Evolutionary conservation across 2,888 invertebrate genomes (phyloP), one percentile per base, ranked within the genome.

Genomic region (Ichneumoninae sp.): DNA sequence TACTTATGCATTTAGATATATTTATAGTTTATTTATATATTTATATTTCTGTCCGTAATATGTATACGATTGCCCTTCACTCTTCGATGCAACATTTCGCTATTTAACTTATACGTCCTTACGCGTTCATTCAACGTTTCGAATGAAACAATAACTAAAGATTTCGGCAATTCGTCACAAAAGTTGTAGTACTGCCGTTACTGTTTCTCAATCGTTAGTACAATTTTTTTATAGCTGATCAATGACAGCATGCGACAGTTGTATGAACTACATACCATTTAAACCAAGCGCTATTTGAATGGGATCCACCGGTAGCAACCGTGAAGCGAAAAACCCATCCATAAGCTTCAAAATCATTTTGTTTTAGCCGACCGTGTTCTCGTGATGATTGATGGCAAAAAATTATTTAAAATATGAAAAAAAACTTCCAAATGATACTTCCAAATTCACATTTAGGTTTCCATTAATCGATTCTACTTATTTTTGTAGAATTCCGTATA

Each of bases 21-120:
- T 81, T 57, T 71, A 74, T 74, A 73, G 33, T 76, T 66, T 82
- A 86, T 86, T 76, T 86, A 81, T 82, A 85, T 85, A 81, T 83
- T 73, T 66, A 76, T 81, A 86, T 30, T 77, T 65, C 70, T 81
- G 66, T 78, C 75, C 47, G 73, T 75, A 78, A 60, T 57, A 47
- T 69, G 47, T 75, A 57, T 70, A 52, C 65, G 50, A 71, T 78
- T 66, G 40, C 54, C 71, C 79, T 65, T 71, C 36, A 71, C 74
- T 66, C 47, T n/a, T 60, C 50, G 26, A 75, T 44, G 63, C n/a
- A 47, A 65, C 50, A 40, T 57, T 66, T 26, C 65, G 40, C 65
- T 16, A 22, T 40, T 47, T 66, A 44, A 22, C 44, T 30, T 30
- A 26, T 13, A 26, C 13, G 44, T 47, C 19, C 44, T 69, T 63